A percentile compares a stretch with the other conserved stretches of the same genome.
phyloP scores from a whole-genome alignment of 2,113 vertebrate species.

The Zosterops lateralis region DNA sequence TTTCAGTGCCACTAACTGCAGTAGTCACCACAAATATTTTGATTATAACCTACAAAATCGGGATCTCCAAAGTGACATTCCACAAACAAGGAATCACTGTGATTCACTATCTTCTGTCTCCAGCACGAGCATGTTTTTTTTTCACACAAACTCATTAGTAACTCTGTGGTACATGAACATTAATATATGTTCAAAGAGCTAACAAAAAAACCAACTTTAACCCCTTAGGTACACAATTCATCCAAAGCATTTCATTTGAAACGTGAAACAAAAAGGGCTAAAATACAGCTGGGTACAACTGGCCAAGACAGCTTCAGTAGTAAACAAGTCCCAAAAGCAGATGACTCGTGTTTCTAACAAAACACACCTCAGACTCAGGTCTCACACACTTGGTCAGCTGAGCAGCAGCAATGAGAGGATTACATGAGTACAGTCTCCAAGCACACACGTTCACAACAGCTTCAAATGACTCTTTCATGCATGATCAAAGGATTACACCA shows the following conservation, averaged over 20 bases:
- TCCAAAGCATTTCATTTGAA: neutral
- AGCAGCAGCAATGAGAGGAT: neutral
- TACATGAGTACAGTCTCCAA: fast-evolving
- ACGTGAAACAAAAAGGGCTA: neutral
- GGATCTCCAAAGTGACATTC: neutral
- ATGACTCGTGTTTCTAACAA: fast-evolving
- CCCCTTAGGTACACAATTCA: neutral
- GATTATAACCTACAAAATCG: conserved; percentile 9
- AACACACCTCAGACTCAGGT: neutral
- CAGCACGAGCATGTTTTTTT: neutral
- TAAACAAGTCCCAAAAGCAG: neutral
- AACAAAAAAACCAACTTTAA: neutral
- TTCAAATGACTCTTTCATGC: neutral
- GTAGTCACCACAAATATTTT: conserved; percentile 30
- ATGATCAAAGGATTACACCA: neutral
- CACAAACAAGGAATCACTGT: neutral
- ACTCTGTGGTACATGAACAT: neutral
- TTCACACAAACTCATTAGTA: neutral
- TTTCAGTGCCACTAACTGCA: neutral
- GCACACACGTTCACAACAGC: neutral
- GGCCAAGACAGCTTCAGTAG: neutral
- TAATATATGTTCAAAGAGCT: neutral
- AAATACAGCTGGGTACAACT: neutral
- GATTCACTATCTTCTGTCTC: neutral
- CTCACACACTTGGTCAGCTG: neutral